Evolutionary conservation across 2,113 vertebrate genomes (phyloP).

Genomic region (Aspidoscelis tigris): DNA sequence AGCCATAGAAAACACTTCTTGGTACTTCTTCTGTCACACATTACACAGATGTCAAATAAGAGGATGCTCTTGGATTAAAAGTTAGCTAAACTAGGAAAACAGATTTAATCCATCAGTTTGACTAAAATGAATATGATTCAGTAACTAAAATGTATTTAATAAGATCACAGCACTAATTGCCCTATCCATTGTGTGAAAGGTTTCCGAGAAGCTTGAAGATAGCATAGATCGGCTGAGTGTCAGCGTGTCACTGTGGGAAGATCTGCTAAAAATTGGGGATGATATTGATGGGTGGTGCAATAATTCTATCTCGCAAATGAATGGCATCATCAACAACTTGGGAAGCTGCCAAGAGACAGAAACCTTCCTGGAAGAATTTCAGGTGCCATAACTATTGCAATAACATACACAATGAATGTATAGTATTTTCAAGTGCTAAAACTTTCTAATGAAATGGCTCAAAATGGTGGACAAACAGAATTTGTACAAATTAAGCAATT

Average conservation of each 20-base stretch:
- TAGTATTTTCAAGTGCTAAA: not conserved
- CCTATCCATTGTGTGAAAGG: constrained; percentile 68
- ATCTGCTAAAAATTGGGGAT: constrained; percentile 82
- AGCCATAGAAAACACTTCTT: no score
- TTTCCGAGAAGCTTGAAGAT: constrained; percentile 89
- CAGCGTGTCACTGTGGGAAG: constrained; percentile 86
- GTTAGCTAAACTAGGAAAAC: no score
- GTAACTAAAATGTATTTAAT: not conserved
- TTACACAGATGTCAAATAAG: not conserved
- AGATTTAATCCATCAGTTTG: not conserved
- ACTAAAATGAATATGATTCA: not conserved
- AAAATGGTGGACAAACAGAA: no score
- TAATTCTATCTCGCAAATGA: constrained; percentile 80
- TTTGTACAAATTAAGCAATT: no score
- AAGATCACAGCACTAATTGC: not conserved
- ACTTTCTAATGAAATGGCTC: no score
- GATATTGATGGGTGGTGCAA: constrained; percentile 88
- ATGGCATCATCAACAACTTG: constrained; percentile 79
- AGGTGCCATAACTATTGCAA: constrained; percentile 76
- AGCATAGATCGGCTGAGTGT: constrained; percentile 81
- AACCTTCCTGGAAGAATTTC: constrained; percentile 81
- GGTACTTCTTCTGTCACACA: not conserved
- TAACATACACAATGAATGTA: not conserved
- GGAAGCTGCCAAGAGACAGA: constrained; percentile 79
- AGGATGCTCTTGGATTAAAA: not conserved